phyloP scores from a whole-genome alignment of 2,888 invertebrate genomes.

The Elysia crispata region DNA sequence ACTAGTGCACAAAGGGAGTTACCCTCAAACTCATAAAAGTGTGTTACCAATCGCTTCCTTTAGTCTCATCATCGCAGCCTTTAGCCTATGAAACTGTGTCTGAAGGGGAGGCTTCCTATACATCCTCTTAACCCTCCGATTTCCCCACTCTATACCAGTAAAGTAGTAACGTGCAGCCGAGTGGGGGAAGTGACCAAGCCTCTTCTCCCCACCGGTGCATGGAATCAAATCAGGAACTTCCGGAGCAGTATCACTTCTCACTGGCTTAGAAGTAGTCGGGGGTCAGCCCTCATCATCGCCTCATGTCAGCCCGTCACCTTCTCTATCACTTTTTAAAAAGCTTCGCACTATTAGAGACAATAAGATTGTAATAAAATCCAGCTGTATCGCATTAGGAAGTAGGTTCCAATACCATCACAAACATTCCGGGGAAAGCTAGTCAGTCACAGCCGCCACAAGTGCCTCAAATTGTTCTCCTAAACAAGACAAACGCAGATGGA shows the following conservation, averaged over 20 bases:
- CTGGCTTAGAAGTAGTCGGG: slow-evolving; percentile 30
- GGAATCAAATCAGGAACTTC: background rate
- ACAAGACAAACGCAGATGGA: background rate
- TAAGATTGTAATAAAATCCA: background rate
- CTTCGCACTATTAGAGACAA: background rate
- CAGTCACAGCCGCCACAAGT: background rate
- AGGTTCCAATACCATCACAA: background rate
- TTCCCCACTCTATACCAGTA: too few relatives aligned
- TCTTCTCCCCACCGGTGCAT: too few relatives aligned
- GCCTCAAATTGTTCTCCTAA: background rate
- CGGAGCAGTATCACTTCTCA: slow-evolving; percentile 39
- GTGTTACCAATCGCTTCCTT: too few relatives aligned
- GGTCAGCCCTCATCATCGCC: slow-evolving; percentile 3
- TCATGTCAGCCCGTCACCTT: too few relatives aligned
- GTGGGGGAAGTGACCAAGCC: too few relatives aligned
- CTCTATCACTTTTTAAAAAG: background rate
- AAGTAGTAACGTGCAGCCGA: too few relatives aligned
- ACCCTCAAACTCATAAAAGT: too few relatives aligned
- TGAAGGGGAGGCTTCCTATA: background rate
- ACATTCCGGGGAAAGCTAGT: background rate
- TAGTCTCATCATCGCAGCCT: background rate
- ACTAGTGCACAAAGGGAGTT: too few relatives aligned
- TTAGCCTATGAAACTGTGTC: background rate
- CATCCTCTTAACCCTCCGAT: background rate
- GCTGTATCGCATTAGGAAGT: background rate